These are phyloP conservation scores for Trididemnum clinides DNA, from an alignment of 23 tunicate species.

Conservation along the genomic window DNA sequence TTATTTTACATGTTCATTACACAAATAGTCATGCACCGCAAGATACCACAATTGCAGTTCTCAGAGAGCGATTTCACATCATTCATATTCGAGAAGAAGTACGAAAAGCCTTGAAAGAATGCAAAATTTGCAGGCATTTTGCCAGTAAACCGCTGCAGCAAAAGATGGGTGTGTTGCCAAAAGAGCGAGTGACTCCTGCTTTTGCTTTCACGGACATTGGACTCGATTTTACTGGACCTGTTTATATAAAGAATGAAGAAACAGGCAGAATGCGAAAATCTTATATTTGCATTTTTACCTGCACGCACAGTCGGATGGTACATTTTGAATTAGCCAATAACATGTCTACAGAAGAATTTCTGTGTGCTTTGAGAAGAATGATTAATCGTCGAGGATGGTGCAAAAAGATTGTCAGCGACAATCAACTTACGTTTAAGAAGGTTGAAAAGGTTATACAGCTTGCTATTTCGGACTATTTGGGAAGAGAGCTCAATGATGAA, in stretches of 20 bases:
- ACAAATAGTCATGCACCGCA: neutral
- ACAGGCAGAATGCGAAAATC: neutral
- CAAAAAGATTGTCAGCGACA: neutral
- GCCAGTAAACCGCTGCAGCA: neutral
- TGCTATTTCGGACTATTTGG: neutral
- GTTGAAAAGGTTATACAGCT: neutral
- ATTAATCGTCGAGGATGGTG: slow-evolving; percentile 7
- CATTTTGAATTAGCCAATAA: slow-evolving; percentile 10
- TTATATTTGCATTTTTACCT: slow-evolving; percentile 4
- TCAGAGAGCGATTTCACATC: neutral
- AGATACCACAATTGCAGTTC: neutral
- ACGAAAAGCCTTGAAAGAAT: neutral
- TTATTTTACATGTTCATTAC: neutral
- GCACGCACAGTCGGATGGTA: neutral
- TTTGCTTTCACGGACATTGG: neutral
- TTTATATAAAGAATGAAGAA: neutral
- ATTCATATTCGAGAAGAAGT: neutral
- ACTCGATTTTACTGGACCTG: neutral
- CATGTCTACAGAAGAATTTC: slow-evolving; percentile 4
- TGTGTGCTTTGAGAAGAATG: slow-evolving; percentile 7
- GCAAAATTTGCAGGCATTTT: neutral
- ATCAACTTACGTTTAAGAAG: slow-evolving; percentile 11
- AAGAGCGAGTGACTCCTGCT: neutral
- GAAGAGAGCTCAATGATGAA: neutral
- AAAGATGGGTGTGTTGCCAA: neutral